Base-by-base conservation (phyloP, 1,140 invertebrate genomes). In the Drosophila bifasciata region DNA sequence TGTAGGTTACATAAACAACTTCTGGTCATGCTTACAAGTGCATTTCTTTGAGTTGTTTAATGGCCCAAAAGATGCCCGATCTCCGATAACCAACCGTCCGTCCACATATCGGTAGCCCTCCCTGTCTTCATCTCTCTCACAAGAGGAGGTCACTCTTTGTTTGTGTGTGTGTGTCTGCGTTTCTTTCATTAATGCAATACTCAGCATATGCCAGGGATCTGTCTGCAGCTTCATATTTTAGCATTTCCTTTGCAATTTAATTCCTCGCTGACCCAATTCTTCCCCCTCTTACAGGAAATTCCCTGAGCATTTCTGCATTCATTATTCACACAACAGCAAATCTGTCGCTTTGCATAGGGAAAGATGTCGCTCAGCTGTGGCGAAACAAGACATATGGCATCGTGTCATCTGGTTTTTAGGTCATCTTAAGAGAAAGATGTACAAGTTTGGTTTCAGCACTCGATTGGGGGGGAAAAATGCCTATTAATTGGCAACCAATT, bases 1-100 rank as follows among this genome's bases (percentile, higher is more conserved):
- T 76, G 51, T 80, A 56, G 78, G 79, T 81, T 83, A 83, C 48
- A 58, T 78, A 83, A 78, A 81, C 79, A 81, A 81, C 59, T 62
- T 40, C 59, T 74, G 58, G 48, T 67, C 63, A 52, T 81, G 73
- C 64, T 73, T 69, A 83, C 78, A 81, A 81, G 73, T 83, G 68
- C 55, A 52, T 83, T 81, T 63, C 79, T 58, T 81, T 77, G 58
- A 56, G 21, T 43, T 43, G 25, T 11, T 53, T 52, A 36, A 36
- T 36, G 11, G 41, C 21, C 66, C 69, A 58, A 55, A 60, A 67
- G 78, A 66, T 77, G 67, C 58, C 57, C 62, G 21, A 50, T 43
- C 40, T 50, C 45, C 53, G 78, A 80, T 81, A 72, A 44, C 46
- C 72, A 11, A n/a, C n/a, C n/a, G n/a, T n/a, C n/a, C n/a, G n/a